Evolutionary conservation across 2,113 vertebrate species (phyloP).

Genomic region (Dolichallabes microphthalmus): DNA sequence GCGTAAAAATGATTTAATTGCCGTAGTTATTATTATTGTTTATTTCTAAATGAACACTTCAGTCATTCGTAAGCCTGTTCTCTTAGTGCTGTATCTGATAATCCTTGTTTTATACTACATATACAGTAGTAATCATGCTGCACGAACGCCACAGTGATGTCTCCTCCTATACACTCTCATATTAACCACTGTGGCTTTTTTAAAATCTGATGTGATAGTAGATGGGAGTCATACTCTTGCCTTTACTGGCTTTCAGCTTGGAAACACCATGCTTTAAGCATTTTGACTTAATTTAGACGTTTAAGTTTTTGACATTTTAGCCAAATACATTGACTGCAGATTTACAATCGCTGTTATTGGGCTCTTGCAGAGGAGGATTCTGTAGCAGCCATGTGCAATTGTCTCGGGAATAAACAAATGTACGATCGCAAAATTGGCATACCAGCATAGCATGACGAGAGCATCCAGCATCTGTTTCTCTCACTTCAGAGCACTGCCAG

Average conservation of each 20-base stretch:
- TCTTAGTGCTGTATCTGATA: neutral
- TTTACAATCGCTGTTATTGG: neutral
- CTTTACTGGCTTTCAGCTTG: neutral
- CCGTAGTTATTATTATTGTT: too few species aligned
- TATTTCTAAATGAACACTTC: neutral
- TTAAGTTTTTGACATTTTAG: neutral
- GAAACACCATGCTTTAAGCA: too few species aligned
- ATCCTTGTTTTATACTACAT: neutral
- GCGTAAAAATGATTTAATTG: neutral
- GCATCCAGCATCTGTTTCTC: slow-evolving; percentile 34
- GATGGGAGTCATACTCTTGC: neutral
- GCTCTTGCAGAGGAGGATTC: neutral
- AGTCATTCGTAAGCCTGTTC: neutral
- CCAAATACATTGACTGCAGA: neutral
- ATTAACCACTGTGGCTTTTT: neutral
- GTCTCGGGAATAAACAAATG: neutral
- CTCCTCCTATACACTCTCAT: neutral
- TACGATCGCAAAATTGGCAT: neutral
- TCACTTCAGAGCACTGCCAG: slow-evolving; percentile 19
- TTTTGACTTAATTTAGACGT: neutral
- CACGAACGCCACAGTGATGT: neutral
- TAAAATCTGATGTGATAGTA: too few species aligned
- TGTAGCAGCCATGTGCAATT: neutral
- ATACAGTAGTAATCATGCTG: neutral
- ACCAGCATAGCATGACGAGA: neutral